Base-by-base conservation (phyloP, 2,888 invertebrate genomes). In the Galerucella calmariensis region DNA sequence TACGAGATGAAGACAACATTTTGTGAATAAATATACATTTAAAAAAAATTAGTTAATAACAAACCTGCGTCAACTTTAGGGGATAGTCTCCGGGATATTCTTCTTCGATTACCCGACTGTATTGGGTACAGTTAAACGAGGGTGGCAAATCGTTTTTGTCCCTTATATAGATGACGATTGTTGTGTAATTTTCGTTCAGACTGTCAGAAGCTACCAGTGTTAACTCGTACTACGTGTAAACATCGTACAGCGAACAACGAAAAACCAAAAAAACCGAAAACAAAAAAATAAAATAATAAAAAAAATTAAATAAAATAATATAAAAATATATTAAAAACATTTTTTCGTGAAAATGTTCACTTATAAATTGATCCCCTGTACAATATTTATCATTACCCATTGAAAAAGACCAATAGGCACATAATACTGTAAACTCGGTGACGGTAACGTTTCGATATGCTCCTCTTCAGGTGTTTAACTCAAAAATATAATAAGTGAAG, bases 71-170 rank as follows among this genome's bases (percentile, higher is more conserved):
- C 76, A 94, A 91, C 84, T 88, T 87, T 84, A 90, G 90, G 75
- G 94, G 94, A 86, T 93, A 93, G 79, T 92, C 91, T 82, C 93
- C 92, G 70, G 89, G 88, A 83, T 92, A 91, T 88, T 95, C 95
- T 88, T 95, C 95, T 79, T 93, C 90, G 81, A 95, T 92, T 79
- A 92, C 91, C 67, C 93, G 91, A 85, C 91, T 88, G 89, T 95
- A 95, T 73, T 91, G 87, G 80, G 92, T 91, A 85, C 92, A 90
- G 79, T 92, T 91, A 88, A 95, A 95, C 82, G 91, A 91, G 46
- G 97, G 97, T 70, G 96, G 94, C 84, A 96, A 91, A 89, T 97
- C 97, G 89, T 97, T 97, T 85, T 95, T 94, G 88, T 97, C 96
- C 82, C 93, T 92, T 82, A 96, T 91, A 86, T 93, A 92, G 83